A percentile compares a stretch with the other conserved stretches of the same genome.
Conservation (phyloP, 2,888 invertebrate species). For the Oscheius onirici region DNA sequence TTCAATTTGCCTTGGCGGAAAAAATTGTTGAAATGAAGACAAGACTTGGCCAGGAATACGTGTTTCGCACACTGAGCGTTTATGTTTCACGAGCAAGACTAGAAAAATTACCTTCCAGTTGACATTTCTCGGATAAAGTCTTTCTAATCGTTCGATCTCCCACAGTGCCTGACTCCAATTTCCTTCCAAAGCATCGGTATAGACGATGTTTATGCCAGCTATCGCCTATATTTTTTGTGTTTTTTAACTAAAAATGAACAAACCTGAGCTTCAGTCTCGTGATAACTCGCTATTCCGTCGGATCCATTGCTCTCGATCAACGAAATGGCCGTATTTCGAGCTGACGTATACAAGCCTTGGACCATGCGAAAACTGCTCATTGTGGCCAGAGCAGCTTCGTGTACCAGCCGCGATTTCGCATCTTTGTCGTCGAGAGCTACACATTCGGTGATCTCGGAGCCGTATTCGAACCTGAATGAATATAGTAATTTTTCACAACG, state of each 20-base stretch:
- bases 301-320: conserved; percentile 8
- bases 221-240: no score
- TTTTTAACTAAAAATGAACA: conserved; percentile 1
- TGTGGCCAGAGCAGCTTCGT: conserved; percentile 5
- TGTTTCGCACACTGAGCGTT: conserved; percentile 35
- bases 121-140: background rate
- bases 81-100: no score
- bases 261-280: conserved; percentile 43
- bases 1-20: conserved; percentile 31
- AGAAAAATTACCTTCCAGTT: background rate
- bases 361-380: background rate
- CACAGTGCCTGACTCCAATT: conserved; percentile 27
- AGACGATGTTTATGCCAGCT: conserved; percentile 36
- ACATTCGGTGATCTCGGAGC: background rate
- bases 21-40: conserved; percentile 38
- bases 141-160: background rate
- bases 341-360: conserved; percentile 12
- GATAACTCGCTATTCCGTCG: conserved; percentile 20
- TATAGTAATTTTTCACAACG: background rate
- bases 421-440: conserved; percentile 10
- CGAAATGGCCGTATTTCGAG: background rate
- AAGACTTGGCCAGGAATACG: conserved; percentile 22
- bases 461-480: background rate
- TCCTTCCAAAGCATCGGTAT: conserved; percentile 33
- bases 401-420: background rate